Base-by-base conservation (phyloP, 2,888 invertebrate species). In the Scaptomyza caliginosa region DNA sequence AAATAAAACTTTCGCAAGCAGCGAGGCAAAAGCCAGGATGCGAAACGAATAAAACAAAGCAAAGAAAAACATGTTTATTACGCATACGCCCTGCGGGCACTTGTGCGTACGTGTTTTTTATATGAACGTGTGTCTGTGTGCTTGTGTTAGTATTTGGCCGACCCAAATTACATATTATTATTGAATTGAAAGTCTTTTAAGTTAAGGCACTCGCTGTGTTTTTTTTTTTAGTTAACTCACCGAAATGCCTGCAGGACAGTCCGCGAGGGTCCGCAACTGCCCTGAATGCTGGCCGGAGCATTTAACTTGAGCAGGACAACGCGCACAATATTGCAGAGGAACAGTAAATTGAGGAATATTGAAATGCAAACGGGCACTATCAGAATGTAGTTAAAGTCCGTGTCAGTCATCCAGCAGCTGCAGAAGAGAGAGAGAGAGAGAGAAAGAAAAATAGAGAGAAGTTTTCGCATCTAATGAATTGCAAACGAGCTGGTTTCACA, bases 271-370 rank as follows among this genome's bases (percentile, higher is more conserved):
- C 93, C 93, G 86, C 93, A 92, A 74, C 91, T 93, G 75, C 92
- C 93, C 71, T 93, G 94, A 1, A 96, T 95, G 50, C 94, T 94
- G 45, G 91, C 91, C n/a, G 91, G 92, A 34, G 95, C 95, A 76
- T 95, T 94, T 77, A 97, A 92, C 91, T 97, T 97, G 51, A 95
- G 94, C 83, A 96, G 93, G 65, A 98, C 93, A 54, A 97, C 97
- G 73, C 97, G 94, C 63, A 97, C 96, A 86, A 98, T 97, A 92
- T 97, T 98, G 92, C 96, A 95, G 69, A 97, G 94, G 91, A 98
- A 97, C 75, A 95, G 92, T 42, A 97, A 92, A 92, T 97, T 97
- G 72, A 97, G 93, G 80, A 95, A 92, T 91, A 97, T 95, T 32
- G 96, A 96, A 51, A 94, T 93, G 89, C 94, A 95, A 24, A 96